These are phyloP conservation scores for Agraylea sexmaculata DNA, from an alignment of 1,140 invertebrate species.

Conservation along the genomic window DNA sequence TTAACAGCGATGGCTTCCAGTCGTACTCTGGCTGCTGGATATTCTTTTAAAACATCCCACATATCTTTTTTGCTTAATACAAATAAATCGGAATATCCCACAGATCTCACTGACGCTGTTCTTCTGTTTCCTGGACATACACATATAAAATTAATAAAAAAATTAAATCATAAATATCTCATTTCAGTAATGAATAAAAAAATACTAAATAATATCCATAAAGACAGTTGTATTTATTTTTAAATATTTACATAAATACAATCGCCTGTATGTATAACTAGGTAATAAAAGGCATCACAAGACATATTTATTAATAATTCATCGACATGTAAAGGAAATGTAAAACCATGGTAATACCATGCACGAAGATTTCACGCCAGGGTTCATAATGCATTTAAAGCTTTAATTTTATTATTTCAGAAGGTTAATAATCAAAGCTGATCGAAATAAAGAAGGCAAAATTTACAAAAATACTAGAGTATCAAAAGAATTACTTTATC, in stretches of 20 bases:
- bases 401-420: too few relatives aligned
- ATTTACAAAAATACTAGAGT: too few relatives aligned
- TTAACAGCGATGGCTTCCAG: conserved; percentile 97
- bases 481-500: too few relatives aligned
- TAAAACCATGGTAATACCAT: conserved; percentile 12
- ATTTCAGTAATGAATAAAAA: too few relatives aligned
- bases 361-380: conserved; percentile 20
- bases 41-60: conserved; percentile 99
- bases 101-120: conserved; percentile 91
- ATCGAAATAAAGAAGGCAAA: too few relatives aligned
- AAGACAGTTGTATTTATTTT: too few relatives aligned
- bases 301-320: not conserved
- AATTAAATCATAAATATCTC: too few relatives aligned
- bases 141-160: too few relatives aligned
- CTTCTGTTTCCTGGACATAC: conserved; percentile 88
- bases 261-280: not conserved
- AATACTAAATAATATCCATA: too few relatives aligned
- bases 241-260: too few relatives aligned
- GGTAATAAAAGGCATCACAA: not conserved
- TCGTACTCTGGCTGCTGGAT: conserved; percentile 88
- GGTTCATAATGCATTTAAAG: conserved; percentile 15
- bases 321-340: not conserved
- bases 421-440: too few relatives aligned
- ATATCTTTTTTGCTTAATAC: conserved; percentile 98
- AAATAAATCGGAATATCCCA: conserved; percentile 97